A percentile compares a stretch with the other conserved stretches of the same genome.
Conservation (phyloP, 2,888 invertebrate genomes). For the Eretmocerus hayati region DNA sequence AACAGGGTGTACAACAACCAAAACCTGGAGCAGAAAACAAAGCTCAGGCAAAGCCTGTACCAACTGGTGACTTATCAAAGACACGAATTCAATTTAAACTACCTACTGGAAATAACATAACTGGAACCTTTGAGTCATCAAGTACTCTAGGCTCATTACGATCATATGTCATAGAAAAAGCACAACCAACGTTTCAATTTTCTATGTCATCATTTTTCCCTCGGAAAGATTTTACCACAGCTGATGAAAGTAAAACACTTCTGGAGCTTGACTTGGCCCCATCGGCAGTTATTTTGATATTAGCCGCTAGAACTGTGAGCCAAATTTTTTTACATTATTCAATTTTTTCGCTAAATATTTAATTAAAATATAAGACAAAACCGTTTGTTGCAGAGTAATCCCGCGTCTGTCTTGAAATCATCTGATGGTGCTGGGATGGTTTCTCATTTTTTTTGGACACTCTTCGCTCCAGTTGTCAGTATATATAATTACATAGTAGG, state of each 20-base stretch:
- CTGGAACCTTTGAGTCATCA: slow-evolving; percentile 64
- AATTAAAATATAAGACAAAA: background rate
- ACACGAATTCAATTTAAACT: slow-evolving; percentile 80
- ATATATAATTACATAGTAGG: slow-evolving; percentile 51
- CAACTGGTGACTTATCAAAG: slow-evolving; percentile 42
- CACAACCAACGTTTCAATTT: slow-evolving; percentile 54
- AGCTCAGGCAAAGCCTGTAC: slow-evolving; percentile 14
- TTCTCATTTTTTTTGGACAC: slow-evolving; percentile 53
- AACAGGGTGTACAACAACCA: slow-evolving; percentile 25
- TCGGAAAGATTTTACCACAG: slow-evolving; percentile 57
- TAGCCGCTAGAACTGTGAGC: slow-evolving; percentile 52
- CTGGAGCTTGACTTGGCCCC: slow-evolving; percentile 65
- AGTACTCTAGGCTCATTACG: slow-evolving; percentile 57
- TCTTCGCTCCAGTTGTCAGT: slow-evolving; percentile 56
- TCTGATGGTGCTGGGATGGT: slow-evolving; percentile 48
- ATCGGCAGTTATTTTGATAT: slow-evolving; percentile 66
- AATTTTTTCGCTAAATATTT: too few species aligned
- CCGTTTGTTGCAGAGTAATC: slow-evolving; percentile 26
- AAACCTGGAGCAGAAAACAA: slow-evolving; percentile 11
- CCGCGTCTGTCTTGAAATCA: slow-evolving; percentile 35
- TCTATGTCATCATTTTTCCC: slow-evolving; percentile 73
- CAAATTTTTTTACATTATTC: background rate
- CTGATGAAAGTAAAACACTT: slow-evolving; percentile 54
- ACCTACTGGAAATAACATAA: slow-evolving; percentile 71
- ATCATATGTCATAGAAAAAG: slow-evolving; percentile 50